Evolutionary conservation across 1,140 invertebrate genomes (phyloP).

Genomic region (Archegozetes longisetosus): DNA sequence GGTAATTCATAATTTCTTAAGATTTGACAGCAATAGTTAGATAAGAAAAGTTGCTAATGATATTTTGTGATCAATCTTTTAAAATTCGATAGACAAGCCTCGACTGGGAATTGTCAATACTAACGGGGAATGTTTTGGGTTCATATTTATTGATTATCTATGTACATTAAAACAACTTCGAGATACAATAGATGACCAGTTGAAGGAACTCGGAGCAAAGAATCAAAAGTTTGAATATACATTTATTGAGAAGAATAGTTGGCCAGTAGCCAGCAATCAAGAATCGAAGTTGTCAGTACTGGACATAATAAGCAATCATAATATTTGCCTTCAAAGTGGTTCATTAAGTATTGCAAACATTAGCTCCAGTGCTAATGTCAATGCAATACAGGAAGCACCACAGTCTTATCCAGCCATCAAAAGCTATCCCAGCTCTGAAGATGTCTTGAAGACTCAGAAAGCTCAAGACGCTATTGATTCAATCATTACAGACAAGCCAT

Average conservation of each 20-base stretch:
- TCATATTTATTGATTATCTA: conserved; percentile 25
- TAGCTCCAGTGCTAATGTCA: background rate
- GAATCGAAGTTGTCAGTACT: conserved; percentile 25
- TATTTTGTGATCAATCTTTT: no score
- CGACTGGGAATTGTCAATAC: conserved; percentile 25
- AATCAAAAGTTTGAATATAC: conserved; percentile 18
- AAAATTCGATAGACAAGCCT: conserved; percentile 27
- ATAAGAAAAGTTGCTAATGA: conserved; percentile 5
- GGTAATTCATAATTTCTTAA: background rate
- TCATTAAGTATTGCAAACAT: background rate
- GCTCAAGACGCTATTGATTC: background rate
- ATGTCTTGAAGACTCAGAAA: no score
- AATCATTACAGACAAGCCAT: background rate
- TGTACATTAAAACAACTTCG: conserved; percentile 21
- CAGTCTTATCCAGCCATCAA: background rate
- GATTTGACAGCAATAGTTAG: background rate
- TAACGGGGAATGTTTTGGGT: conserved; percentile 23
- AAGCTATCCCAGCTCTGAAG: background rate
- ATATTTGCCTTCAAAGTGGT: conserved; percentile 16
- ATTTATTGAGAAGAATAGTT: conserved; percentile 28
- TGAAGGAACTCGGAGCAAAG: conserved; percentile 15
- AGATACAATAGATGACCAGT: conserved; percentile 23
- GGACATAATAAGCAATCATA: conserved; percentile 25
- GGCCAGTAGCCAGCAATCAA: conserved; percentile 28
- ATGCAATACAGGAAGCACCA: background rate